Evolutionary conservation across 2,888 invertebrate species (phyloP).

Genomic region (Drosophila imparisetae): DNA sequence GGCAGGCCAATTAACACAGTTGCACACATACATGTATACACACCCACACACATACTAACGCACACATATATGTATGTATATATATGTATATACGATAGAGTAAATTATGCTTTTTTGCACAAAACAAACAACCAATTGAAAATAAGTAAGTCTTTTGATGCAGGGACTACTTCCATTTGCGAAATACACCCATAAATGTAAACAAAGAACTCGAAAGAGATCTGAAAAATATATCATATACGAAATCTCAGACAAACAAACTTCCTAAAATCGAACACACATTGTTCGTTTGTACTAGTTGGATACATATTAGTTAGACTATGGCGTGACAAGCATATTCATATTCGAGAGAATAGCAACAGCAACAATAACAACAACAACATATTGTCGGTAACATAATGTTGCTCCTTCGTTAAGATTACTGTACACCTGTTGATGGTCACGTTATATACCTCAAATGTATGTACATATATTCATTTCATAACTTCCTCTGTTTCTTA

Average conservation of each 20-base stretch:
- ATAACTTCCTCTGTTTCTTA: slow-evolving; percentile 21
- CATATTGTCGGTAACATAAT: slow-evolving; percentile 32
- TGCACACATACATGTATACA: slow-evolving; percentile 10
- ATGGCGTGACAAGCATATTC: slow-evolving; percentile 49
- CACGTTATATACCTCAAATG: slow-evolving; percentile 69
- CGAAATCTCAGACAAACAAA: slow-evolving; percentile 24
- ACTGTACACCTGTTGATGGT: slow-evolving; percentile 51
- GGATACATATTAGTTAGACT: slow-evolving; percentile 50
- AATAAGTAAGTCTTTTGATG: slow-evolving; percentile 27
- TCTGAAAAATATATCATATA: slow-evolving; percentile 30
- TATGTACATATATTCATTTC: slow-evolving; percentile 69
- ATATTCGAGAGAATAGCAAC: slow-evolving; percentile 6
- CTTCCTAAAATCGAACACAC: slow-evolving; percentile 38
- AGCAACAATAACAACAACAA: slow-evolving; percentile 7
- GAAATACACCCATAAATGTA: slow-evolving; percentile 22
- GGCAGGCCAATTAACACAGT: slow-evolving; percentile 44
- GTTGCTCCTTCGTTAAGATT: slow-evolving; percentile 33
- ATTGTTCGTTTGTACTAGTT: slow-evolving; percentile 39
- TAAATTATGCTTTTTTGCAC: slow-evolving; percentile 57
- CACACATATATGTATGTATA: slow-evolving; percentile 49
- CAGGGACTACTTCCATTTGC: slow-evolving; percentile 24
- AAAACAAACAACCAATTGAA: slow-evolving; percentile 4
- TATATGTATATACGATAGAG: slow-evolving; percentile 62
- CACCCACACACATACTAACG: slow-evolving; percentile 12
- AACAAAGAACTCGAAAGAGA: slow-evolving; percentile 16